phyloP scores from a whole-genome alignment of 1,140 invertebrate species.

The Diachasmimorpha longicaudata region DNA sequence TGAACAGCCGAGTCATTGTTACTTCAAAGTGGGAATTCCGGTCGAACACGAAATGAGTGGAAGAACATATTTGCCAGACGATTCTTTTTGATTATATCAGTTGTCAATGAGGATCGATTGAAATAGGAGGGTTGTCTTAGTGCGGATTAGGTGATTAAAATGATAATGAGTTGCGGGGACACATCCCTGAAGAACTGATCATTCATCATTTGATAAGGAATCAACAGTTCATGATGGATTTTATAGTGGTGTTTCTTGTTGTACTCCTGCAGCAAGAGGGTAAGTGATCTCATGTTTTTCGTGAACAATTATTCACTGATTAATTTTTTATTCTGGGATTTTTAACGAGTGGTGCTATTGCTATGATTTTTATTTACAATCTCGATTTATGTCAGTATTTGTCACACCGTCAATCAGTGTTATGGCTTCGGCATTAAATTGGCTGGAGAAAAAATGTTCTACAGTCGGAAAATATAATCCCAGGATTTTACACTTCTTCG shows the following conservation, averaged over 20 bases:
- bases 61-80: background rate
- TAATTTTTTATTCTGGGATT: too few relatives aligned
- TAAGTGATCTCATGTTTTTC: slow-evolving; percentile 38
- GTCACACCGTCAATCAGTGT: too few relatives aligned
- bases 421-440: too few relatives aligned
- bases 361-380: background rate
- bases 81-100: background rate
- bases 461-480: too few relatives aligned
- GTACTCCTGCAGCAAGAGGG: slow-evolving; percentile 48
- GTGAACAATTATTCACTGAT: too few relatives aligned
- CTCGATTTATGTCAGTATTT: too few relatives aligned
- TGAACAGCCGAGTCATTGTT: background rate
- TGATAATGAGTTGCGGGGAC: background rate
- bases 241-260: slow-evolving; percentile 43
- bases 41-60: background rate
- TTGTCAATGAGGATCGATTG: background rate
- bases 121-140: background rate
- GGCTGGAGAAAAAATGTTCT: too few relatives aligned
- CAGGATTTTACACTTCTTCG: too few relatives aligned
- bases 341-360: too few relatives aligned
- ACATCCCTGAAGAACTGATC: slow-evolving; percentile 7
- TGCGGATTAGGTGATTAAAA: slow-evolving; percentile 3
- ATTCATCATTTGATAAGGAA: slow-evolving; percentile 26
- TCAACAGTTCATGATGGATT: slow-evolving; percentile 47
- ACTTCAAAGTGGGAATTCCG: background rate